Conservation (phyloP, 2,113 vertebrate species). For the Junco hyemalis region DNA sequence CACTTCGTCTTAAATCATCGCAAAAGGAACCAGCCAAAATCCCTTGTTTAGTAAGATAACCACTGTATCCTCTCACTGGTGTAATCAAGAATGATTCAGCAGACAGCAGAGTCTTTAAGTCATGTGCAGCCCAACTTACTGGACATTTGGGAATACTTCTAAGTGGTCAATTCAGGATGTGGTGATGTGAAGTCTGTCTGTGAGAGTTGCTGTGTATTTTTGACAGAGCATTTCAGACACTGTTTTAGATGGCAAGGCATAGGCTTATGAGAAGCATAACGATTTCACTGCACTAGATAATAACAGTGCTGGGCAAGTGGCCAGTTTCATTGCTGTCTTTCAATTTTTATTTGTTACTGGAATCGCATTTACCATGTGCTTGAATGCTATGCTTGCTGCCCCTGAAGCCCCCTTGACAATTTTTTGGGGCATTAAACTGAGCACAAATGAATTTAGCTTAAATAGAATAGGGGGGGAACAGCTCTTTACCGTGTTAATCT, state of each 20-base stretch:
- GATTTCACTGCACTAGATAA: not conserved
- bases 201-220: not conserved
- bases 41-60: not conserved
- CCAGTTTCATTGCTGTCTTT: not conserved
- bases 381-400: not conserved
- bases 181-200: slow-evolving; percentile 5
- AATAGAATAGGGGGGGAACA: not conserved
- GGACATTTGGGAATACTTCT: not conserved
- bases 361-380: not conserved
- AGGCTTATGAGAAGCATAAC: not conserved
- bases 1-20: not conserved
- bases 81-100: not conserved
- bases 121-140: not conserved
- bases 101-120: not conserved
- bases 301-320: not conserved
- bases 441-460: not conserved
- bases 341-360: not conserved
- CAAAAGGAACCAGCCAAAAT: not conserved
- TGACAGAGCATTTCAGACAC: not conserved
- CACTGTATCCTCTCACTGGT: not conserved
- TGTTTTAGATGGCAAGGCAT: not conserved
- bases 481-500: not conserved
- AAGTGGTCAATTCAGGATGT: not conserved
- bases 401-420: not conserved
- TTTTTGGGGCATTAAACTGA: not conserved